Conservation (phyloP, 2,113 vertebrate genomes). For the Ahaetulla prasina region DNA sequence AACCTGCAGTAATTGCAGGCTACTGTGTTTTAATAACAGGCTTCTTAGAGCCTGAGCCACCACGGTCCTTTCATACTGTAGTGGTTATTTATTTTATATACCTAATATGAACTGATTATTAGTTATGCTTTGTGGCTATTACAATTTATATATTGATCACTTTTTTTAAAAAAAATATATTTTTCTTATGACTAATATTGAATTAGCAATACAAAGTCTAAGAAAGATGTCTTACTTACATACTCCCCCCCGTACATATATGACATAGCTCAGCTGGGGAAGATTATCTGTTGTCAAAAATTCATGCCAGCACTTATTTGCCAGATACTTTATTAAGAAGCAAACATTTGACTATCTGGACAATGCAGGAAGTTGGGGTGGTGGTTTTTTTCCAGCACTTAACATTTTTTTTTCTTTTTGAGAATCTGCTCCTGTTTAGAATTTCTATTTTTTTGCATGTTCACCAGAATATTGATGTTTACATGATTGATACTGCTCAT, state of each 20-base stretch:
- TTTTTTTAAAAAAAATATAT: not conserved
- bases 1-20: no score
- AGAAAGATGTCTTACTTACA: slow-evolving; percentile 27
- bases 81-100: not conserved
- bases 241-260: not conserved
- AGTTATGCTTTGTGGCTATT: not conserved
- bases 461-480: slow-evolving; percentile 11
- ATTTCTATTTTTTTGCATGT: slow-evolving; percentile 35
- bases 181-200: not conserved
- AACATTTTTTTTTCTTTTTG: slow-evolving; percentile 46
- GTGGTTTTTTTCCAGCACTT: no score
- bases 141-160: no score
- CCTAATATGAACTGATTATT: slow-evolving; percentile 15
- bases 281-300: slow-evolving; percentile 34
- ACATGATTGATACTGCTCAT: not conserved
- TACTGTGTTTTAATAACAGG: no score
- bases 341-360: slow-evolving; percentile 42
- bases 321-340: slow-evolving; percentile 21
- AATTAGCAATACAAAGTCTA: slow-evolving; percentile 8
- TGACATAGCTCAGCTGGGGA: slow-evolving; percentile 14
- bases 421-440: slow-evolving; percentile 14
- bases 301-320: slow-evolving; percentile 25
- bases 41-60: no score
- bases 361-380: not conserved
- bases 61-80: slow-evolving; percentile 21